phyloP scores from a whole-genome alignment of 2,888 invertebrate species.

The Eucera pruinosa region DNA sequence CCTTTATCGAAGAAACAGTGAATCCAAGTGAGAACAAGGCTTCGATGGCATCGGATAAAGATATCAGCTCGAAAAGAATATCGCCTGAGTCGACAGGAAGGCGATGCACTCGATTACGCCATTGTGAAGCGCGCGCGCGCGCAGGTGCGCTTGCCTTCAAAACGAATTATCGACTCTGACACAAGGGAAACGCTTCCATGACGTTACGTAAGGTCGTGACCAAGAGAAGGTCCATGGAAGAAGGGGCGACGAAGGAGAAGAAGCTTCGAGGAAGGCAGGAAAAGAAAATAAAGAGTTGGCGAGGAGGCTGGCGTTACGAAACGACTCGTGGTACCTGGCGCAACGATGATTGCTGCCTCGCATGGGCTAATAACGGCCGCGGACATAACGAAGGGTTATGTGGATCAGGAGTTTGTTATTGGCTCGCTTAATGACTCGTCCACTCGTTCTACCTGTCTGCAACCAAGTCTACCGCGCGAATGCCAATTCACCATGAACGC shows the following conservation, averaged over 20 bases:
- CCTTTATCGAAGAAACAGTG: too few species aligned
- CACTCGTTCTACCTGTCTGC: constrained; percentile 65
- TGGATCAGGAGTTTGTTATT: constrained; percentile 71
- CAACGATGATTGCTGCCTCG: constrained; percentile 66
- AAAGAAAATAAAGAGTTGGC: constrained; percentile 65
- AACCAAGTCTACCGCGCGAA: constrained; percentile 21
- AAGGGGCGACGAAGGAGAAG: constrained; percentile 13
- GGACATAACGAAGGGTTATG: constrained; percentile 71
- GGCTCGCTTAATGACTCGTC: constrained; percentile 70
- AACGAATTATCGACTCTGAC: constrained; percentile 50
- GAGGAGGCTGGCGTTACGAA: constrained; percentile 56
- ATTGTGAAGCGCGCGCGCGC: constrained; percentile 36
- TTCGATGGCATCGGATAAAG: background rate
- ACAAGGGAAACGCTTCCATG: constrained; percentile 42
- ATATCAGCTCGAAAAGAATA: background rate
- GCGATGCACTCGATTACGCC: constrained; percentile 28
- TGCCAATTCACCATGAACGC: constrained; percentile 41
- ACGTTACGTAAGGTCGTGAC: constrained; percentile 65
- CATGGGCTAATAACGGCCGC: constrained; percentile 63
- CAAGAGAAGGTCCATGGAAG: background rate
- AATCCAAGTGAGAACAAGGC: background rate
- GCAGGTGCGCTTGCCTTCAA: constrained; percentile 51
- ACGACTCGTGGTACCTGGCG: constrained; percentile 52
- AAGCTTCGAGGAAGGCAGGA: background rate
- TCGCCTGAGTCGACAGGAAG: background rate